Conservation (phyloP, 2,797 vertebrate species). For the Thaleichthys pacificus region DNA sequence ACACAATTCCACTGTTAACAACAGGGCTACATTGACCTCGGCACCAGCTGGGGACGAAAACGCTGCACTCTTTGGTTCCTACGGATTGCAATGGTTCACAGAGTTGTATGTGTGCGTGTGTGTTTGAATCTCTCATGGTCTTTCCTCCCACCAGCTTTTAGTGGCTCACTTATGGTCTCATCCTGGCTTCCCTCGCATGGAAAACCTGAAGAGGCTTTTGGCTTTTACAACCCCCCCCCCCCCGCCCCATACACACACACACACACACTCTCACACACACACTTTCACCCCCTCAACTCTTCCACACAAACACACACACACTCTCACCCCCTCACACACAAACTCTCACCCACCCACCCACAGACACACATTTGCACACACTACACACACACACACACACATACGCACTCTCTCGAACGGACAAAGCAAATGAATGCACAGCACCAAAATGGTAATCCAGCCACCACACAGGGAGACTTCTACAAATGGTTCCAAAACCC, state of each 20-base stretch:
- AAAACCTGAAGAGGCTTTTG: slow-evolving; percentile 70
- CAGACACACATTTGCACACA: no score
- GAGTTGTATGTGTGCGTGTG: slow-evolving; percentile 31
- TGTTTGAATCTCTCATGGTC: slow-evolving; percentile 38
- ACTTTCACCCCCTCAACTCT: slow-evolving; percentile 46
- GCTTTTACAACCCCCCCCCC: slow-evolving; percentile 71
- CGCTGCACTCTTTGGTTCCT: slow-evolving; percentile 29
- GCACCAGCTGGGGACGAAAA: slow-evolving; percentile 1
- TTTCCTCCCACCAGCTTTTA: slow-evolving; percentile 63
- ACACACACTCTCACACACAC: slow-evolving; percentile 35
- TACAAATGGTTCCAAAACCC: slow-evolving; percentile 38
- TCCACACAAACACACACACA: slow-evolving; percentile 32
- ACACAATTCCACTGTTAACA: slow-evolving; percentile 43
- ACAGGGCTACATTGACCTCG: slow-evolving; percentile 30
- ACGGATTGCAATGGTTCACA: slow-evolving; percentile 34
- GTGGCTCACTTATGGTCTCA: slow-evolving; percentile 69
- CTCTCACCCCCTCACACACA: slow-evolving; percentile 13
- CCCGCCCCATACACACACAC: slow-evolving; percentile 51
- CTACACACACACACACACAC: slow-evolving; percentile 22
- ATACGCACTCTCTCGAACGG: slow-evolving; percentile 38
- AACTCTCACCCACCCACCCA: no score
- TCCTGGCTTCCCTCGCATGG: slow-evolving; percentile 62
- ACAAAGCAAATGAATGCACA: slow-evolving; percentile 51
- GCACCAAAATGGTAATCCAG: slow-evolving; percentile 48
- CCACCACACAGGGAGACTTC: slow-evolving; percentile 39